Conservation (phyloP, 2,113 vertebrate species). For the Rhinolophus ferrumequinum region DNA sequence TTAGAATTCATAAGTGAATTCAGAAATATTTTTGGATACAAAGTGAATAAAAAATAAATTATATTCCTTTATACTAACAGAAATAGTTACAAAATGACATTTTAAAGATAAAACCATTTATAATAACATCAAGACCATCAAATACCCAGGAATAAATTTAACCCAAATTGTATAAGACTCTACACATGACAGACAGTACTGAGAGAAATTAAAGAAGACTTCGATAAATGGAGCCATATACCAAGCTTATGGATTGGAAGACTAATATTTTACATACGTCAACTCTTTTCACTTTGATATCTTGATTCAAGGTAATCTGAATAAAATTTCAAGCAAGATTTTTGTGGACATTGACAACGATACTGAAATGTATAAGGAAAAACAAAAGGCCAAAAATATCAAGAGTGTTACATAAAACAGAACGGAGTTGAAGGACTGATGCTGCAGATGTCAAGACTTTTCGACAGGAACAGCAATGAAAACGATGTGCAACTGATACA, state of each 20-base stretch:
- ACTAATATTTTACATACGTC: neutral
- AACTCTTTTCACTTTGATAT: neutral
- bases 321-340: neutral
- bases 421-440: neutral
- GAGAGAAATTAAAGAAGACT: neutral
- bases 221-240: neutral
- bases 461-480: neutral
- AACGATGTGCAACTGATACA: neutral
- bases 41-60: neutral
- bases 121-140: neutral
- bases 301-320: neutral
- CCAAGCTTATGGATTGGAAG: neutral
- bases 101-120: neutral
- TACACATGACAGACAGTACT: neutral
- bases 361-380: constrained; percentile 7
- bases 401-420: neutral
- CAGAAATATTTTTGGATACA: neutral
- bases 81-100: constrained; percentile 20
- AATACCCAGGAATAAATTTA: neutral
- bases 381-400: neutral
- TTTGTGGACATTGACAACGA: neutral
- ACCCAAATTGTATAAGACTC: neutral
- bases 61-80: neutral
- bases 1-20: constrained; percentile 7
- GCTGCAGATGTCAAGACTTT: neutral